A percentile compares a stretch with the other conserved stretches of the same genome.
Conservation (phyloP, 1,140 invertebrate genomes). For the Zaprionus camerounensis region DNA sequence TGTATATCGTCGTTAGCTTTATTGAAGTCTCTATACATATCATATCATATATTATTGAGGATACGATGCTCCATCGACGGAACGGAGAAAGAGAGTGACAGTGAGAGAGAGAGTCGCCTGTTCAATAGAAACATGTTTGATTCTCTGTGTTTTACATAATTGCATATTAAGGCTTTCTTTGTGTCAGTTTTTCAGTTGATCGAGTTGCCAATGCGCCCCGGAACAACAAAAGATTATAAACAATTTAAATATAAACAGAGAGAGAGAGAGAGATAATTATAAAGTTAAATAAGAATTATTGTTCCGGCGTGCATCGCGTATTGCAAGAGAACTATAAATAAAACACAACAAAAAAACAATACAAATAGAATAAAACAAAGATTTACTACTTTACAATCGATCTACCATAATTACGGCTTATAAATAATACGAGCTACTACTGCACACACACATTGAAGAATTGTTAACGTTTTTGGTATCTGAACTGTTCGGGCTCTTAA, state of each 20-base stretch:
- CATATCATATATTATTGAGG: conserved; percentile 5
- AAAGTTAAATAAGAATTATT: background rate
- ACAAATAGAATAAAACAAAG: conserved; percentile 9
- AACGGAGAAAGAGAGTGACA: background rate
- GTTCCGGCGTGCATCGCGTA: conserved; percentile 12
- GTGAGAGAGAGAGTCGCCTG: conserved; percentile 4
- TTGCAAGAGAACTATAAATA: conserved; percentile 15
- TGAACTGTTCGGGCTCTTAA: conserved; percentile 51
- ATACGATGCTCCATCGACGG: conserved; percentile 2
- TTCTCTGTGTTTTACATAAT: conserved; percentile 31
- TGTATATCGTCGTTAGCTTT: conserved; percentile 46
- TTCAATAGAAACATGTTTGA: conserved; percentile 8
- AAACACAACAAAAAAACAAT: conserved; percentile 8
- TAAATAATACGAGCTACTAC: conserved; percentile 59
- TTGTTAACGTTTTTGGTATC: conserved; percentile 62
- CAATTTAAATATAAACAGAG: background rate
- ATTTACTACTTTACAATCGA: conserved; percentile 8
- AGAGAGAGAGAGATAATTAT: too few species aligned
- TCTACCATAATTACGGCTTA: conserved; percentile 39
- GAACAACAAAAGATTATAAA: conserved; percentile 8
- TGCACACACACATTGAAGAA: conserved; percentile 29
- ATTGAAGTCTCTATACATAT: conserved; percentile 38
- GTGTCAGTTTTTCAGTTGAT: conserved; percentile 20
- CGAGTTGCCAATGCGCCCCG: background rate
- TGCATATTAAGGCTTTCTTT: conserved; percentile 48